Evolutionary conservation across 1,140 invertebrate genomes (phyloP), one percentile per base, ranked within the genome.

Genomic region (Anastatus disparis): DNA sequence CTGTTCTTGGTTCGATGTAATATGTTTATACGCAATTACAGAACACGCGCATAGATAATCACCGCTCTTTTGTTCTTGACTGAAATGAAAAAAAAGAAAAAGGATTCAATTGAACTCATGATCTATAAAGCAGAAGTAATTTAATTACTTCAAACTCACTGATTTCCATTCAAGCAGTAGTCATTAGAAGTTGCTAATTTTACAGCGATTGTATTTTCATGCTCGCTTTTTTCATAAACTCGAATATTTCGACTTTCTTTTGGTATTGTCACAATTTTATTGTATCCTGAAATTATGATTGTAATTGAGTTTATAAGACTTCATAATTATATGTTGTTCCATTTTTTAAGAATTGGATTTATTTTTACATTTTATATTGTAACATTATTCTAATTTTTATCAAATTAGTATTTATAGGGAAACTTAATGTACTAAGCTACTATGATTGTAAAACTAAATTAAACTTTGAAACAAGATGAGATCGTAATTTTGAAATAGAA

Each of bases 101-200:
- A 17, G 4, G 13, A 27, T 68, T 24, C 6, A 56, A 35, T 35
- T 10, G 10, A 35, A 35, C 31, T 35, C 31, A 10, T 10, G 10
- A 4, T 35, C 31, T 6, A 35, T 35, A 35, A 6, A 38, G 52
- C 3, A 29, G 29, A 31, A 1, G 13, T 15, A 3, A 0, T 17
- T 17, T 9, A 0, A 6, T 15, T 13, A 20, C n/a, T 38, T 4
- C 27, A 44, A 24, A 74, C 85, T 81, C 81, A 88, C 86, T 80
- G 75, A 38, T 82, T 62, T 17, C 73, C 82, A 73, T 88, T 88
- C 7, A 88, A 64, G 56, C 83, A 87, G 73, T 83, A 86, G 10
- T 58, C 77, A 24, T 82, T 75, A 9, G 74, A 74, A 8, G 79
- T 79, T 56, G 77, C 75, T 6, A 79, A 73, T 38, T 77, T 78